Conservation (phyloP, 2,888 invertebrate species). For the Nasonia oneida region DNA sequence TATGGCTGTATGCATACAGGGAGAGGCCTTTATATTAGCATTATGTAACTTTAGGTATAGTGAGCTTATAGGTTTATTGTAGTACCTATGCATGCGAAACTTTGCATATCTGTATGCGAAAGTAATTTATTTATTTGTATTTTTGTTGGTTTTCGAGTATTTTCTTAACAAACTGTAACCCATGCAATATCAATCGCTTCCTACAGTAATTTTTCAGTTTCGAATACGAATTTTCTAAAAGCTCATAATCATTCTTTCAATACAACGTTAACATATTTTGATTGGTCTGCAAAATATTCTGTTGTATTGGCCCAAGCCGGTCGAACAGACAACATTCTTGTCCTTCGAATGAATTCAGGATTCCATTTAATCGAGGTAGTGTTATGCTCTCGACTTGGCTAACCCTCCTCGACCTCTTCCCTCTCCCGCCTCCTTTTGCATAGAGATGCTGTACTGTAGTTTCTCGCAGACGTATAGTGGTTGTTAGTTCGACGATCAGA, state of each 20-base stretch:
- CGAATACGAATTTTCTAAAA: too few relatives aligned
- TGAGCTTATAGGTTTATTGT: not conserved
- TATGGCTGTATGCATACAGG: not conserved
- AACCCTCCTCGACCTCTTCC: not conserved
- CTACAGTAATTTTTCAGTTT: too few relatives aligned
- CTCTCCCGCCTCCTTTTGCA: not conserved
- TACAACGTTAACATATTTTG: too few relatives aligned
- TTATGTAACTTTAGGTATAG: not conserved
- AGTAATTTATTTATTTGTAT: not conserved
- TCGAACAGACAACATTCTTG: not conserved
- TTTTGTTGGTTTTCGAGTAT: too few relatives aligned
- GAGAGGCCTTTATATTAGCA: not conserved
- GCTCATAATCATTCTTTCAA: too few relatives aligned
- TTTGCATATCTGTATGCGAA: not conserved
- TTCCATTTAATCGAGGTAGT: not conserved
- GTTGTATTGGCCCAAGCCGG: not conserved
- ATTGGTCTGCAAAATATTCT: too few relatives aligned
- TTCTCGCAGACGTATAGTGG: not conserved
- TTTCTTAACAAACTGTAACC: too few relatives aligned
- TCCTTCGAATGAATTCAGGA: not conserved
- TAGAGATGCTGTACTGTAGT: not conserved
- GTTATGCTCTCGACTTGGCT: not conserved
- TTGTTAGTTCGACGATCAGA: not conserved
- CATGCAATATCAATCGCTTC: too few relatives aligned
- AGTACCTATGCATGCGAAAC: not conserved